Evolutionary conservation across 1,140 invertebrate species (phyloP), one percentile per base, ranked within the genome.

Genomic region (Halyomorpha halys): DNA sequence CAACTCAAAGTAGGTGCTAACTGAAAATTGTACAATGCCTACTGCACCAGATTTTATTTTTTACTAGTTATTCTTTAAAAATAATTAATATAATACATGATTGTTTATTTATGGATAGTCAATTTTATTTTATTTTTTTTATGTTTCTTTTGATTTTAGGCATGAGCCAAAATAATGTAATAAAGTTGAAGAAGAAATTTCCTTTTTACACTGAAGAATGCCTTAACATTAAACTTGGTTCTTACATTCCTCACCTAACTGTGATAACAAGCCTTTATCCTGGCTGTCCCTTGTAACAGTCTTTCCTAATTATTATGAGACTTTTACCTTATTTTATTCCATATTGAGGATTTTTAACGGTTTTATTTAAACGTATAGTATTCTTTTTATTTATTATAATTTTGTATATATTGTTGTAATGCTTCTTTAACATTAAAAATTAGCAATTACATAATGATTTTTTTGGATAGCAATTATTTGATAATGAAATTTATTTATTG

Each of bases 161-260:
- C 19, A 49, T 18, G 34, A 39, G 5, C 34, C 34, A 39, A 49
- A 49, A 49, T 8, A 19, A 19, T 49, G 6, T n/a, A 9, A 27
- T 11, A 56, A 3, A 25, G 9, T 23, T 25, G 18, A 15, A 23
- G 18, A 23, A 23, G 18, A 16, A 1, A 16, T 56, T 25, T 56
- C 18, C 15, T 56, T 21, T 56, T 23, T 21, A 15, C 53, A 25
- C 23, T 6, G 15, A 56, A 23, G 18, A 56, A 16, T 56, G 53
- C 53, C 53, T 56, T 56, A 25, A 18, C 23, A 56, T 25, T 11
- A 39, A 1, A 39, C 34, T 39, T 39, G 34, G 34, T 39, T 39
- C 27, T 56, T 23, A 23, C 53, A 56, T 25, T 56, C 53, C 53
- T 56, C 6, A 56, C 53, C 23, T 23, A 56, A 23, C 53, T 56